phyloP scores from a whole-genome alignment of 2,797 vertebrate genomes.

The Trachops cirrhosus region DNA sequence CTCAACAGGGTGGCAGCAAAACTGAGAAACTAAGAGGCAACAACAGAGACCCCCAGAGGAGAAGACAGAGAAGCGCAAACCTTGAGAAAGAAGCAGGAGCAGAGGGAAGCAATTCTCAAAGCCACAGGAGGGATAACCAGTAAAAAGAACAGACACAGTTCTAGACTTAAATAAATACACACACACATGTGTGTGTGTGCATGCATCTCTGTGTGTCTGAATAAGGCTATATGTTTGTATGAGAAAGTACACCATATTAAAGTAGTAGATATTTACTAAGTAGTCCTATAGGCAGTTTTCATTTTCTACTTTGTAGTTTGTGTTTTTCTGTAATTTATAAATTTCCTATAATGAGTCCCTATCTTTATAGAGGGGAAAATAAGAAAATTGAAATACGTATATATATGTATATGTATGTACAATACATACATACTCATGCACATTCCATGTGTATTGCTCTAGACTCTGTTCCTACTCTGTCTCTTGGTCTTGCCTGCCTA shows the following conservation, averaged over 20 bases:
- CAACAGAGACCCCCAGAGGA: slow-evolving; percentile 6
- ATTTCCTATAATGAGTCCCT: not conserved
- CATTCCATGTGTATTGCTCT: not conserved
- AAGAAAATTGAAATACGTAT: not conserved
- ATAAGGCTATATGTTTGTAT: not conserved
- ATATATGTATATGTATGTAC: not conserved
- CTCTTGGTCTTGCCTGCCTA: not conserved
- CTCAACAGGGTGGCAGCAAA: not conserved
- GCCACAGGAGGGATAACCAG: not conserved
- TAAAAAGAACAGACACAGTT: not conserved
- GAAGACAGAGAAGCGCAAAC: not conserved
- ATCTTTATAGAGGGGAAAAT: not conserved
- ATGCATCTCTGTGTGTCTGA: not conserved
- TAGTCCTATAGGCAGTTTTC: not conserved
- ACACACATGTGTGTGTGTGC: too few relatives aligned
- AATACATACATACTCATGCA: not conserved
- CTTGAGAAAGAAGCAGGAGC: not conserved
- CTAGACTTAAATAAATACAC: not conserved
- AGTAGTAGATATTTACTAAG: not conserved
- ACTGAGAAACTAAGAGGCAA: not conserved
- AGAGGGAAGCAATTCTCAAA: not conserved
- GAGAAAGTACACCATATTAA: not conserved
- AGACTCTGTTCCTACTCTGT: not conserved
- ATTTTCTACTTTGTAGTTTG: not conserved
- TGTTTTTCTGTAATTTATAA: slow-evolving; percentile 15